phyloP scores from a whole-genome alignment of 1,140 invertebrate genomes.

The Drosophila virilis region DNA sequence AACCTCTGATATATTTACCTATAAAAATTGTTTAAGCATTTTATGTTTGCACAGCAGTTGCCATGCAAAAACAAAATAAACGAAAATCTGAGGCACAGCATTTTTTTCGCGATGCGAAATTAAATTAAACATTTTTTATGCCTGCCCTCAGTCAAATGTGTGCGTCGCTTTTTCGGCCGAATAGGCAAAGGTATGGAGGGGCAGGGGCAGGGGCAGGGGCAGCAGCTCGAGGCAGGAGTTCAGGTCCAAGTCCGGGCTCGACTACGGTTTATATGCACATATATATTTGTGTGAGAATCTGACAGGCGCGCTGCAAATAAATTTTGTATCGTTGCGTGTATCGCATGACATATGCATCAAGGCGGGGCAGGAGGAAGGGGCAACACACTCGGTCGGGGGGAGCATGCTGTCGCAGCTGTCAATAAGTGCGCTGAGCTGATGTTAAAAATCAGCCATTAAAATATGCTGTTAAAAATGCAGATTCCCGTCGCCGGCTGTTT shows the following conservation, averaged over 20 bases:
- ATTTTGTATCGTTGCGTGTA: constrained; percentile 72
- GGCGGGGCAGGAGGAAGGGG: constrained; percentile 13
- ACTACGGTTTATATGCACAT: constrained; percentile 22
- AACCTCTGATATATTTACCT: constrained; percentile 55
- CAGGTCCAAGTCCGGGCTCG: constrained; percentile 1
- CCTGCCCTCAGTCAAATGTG: constrained; percentile 16
- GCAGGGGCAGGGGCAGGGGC: background rate
- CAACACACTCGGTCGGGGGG: background rate
- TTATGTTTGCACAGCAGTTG: constrained; percentile 79
- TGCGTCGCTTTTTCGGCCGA: background rate
- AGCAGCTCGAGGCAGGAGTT: background rate
- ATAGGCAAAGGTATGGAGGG: background rate
- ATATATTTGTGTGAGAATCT: constrained; percentile 17
- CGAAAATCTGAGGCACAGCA: constrained; percentile 33
- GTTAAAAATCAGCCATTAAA: constrained; percentile 82
- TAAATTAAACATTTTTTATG: constrained; percentile 80
- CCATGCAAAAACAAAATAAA: constrained; percentile 41
- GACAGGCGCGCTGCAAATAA: constrained; percentile 66
- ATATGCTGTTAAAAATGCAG: constrained; percentile 81
- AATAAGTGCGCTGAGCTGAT: constrained; percentile 78
- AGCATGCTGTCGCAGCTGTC: constrained; percentile 72
- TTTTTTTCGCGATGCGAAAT: constrained; percentile 62
- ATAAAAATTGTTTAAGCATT: constrained; percentile 78
- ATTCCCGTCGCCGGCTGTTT: constrained; percentile 51
- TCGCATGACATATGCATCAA: constrained; percentile 82